Conservation (phyloP, 1,140 invertebrate genomes). For the Argopecten irradians region DNA sequence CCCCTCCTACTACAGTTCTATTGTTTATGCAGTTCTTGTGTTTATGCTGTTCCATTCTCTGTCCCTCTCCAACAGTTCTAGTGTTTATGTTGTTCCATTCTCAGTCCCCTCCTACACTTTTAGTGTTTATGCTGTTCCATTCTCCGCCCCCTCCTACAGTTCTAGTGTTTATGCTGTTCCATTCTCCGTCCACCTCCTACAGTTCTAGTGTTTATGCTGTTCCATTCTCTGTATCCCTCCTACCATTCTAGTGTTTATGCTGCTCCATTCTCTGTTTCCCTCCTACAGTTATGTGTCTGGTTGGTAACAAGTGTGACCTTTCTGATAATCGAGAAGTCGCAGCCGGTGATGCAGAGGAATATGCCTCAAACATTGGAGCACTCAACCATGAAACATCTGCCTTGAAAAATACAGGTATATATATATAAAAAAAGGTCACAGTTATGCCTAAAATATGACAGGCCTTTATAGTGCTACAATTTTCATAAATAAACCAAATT, state of each 20-base stretch:
- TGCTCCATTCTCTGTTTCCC: conserved; percentile 29
- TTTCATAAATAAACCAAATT: background rate
- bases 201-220: background rate
- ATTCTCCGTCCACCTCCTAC: background rate
- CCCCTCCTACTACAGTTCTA: too few relatives aligned
- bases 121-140: background rate
- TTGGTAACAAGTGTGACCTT: conserved; percentile 77
- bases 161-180: conserved; percentile 51
- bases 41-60: background rate
- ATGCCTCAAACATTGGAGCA: conserved; percentile 89
- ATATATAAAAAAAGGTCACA: conserved; percentile 18
- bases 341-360: conserved; percentile 84
- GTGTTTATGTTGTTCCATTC: background rate
- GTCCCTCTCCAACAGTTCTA: too few relatives aligned
- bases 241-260: background rate
- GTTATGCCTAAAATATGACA: too few relatives aligned
- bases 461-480: too few relatives aligned
- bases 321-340: conserved; percentile 69
- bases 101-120: background rate
- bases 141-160: conserved; percentile 58
- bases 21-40: background rate
- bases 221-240: background rate
- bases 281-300: conserved; percentile 72
- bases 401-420: conserved; percentile 83
- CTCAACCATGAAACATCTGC: conserved; percentile 90